Conservation (phyloP, 2,797 vertebrate genomes). For the Phrynocephalus vlangalii region DNA sequence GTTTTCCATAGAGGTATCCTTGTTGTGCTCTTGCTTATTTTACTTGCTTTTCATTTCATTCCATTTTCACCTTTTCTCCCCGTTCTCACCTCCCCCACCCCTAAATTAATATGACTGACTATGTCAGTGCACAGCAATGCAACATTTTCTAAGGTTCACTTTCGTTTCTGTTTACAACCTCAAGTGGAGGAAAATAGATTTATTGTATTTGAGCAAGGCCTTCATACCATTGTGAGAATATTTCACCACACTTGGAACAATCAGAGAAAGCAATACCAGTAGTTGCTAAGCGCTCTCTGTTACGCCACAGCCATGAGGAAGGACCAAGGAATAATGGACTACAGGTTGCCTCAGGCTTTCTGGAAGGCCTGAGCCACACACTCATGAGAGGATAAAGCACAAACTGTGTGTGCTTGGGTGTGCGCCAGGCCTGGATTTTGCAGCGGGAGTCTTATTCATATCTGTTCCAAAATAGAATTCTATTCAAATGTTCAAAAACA, state of each 20-base stretch:
- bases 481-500: not conserved
- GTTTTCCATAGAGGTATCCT: too few species aligned
- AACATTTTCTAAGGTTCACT: not conserved
- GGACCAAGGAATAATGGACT: too few species aligned
- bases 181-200: not conserved
- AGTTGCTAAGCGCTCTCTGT: too few species aligned
- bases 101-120: too few species aligned
- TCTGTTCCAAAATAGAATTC: not conserved
- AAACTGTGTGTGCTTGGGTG: not conserved
- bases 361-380: too few species aligned
- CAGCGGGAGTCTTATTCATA: not conserved
- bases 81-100: too few species aligned
- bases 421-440: not conserved
- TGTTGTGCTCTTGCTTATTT: too few species aligned
- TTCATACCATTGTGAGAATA: not conserved
- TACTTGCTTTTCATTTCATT: too few species aligned
- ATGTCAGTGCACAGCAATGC: not conserved
- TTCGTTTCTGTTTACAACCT: not conserved
- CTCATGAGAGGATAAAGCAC: not conserved
- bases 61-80: too few species aligned
- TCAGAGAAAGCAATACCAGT: not conserved
- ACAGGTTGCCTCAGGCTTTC: too few species aligned
- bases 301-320: too few species aligned
- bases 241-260: not conserved
- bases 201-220: not conserved